phyloP scores from a whole-genome alignment of 2,888 invertebrate species.

The Drosophila recens region DNA sequence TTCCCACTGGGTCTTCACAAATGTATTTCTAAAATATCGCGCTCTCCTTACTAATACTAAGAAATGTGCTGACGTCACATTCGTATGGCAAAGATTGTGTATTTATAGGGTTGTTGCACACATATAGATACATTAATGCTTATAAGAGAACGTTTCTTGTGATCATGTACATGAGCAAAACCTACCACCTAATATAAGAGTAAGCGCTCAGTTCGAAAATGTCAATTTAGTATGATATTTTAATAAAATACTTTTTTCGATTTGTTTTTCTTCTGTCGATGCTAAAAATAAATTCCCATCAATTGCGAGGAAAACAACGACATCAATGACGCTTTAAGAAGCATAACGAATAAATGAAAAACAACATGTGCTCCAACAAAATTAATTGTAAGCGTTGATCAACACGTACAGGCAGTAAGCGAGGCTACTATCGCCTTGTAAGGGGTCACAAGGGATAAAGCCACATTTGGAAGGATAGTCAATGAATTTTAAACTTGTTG shows the following conservation, averaged over 20 bases:
- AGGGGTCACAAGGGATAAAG: constrained; percentile 10
- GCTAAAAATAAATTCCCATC: constrained; percentile 21
- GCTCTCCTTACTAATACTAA: constrained; percentile 21
- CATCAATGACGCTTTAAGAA: constrained; percentile 14
- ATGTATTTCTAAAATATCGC: constrained; percentile 13
- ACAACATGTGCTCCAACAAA: constrained; percentile 1
- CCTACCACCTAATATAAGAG: constrained; percentile 14
- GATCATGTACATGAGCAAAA: constrained; percentile 7
- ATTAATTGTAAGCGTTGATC: constrained; percentile 10
- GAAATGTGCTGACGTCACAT: constrained; percentile 25
- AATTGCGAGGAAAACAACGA: constrained; percentile 6
- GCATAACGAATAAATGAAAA: constrained; percentile 1
- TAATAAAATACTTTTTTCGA: constrained; percentile 8
- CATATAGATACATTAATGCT: constrained; percentile 2
- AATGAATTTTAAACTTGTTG: not conserved
- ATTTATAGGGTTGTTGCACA: constrained; percentile 32
- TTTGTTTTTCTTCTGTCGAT: constrained; percentile 10
- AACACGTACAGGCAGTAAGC: constrained; percentile 9
- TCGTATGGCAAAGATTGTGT: constrained; percentile 13
- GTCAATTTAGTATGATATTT: constrained; percentile 11
- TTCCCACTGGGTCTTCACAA: constrained; percentile 24
- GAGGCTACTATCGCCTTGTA: constrained; percentile 1
- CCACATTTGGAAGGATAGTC: not conserved
- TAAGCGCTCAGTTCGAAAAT: not conserved
- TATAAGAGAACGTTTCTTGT: constrained; percentile 10